Percentiles rank a stretch among this genome's conserved stretches.
phyloP scores from a whole-genome alignment of 2,888 invertebrate species.

The Alloplasta piceator region DNA sequence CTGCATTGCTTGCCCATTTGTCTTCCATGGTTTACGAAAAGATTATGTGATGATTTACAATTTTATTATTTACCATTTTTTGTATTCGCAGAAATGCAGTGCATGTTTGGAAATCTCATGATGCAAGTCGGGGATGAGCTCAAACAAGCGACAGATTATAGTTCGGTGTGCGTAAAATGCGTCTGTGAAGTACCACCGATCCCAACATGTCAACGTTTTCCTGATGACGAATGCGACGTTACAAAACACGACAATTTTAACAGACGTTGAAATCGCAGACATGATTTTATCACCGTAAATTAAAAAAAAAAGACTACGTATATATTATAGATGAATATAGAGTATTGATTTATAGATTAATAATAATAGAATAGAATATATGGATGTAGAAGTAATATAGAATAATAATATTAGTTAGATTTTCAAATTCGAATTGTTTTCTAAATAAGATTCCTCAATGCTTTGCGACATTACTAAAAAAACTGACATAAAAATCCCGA shows the following conservation, averaged over 20 bases:
- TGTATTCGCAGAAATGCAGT: constrained; percentile 53
- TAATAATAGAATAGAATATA: no score
- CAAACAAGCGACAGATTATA: constrained; percentile 68
- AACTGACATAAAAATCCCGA: no score
- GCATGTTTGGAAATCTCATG: constrained; percentile 73
- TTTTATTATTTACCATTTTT: background rate
- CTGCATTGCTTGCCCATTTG: background rate
- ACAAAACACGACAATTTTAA: constrained; percentile 61
- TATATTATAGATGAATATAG: background rate
- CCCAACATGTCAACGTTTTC: constrained; percentile 73
- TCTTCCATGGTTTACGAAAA: background rate
- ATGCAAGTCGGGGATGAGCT: constrained; percentile 74
- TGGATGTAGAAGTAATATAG: constrained; percentile 91
- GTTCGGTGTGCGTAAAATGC: constrained; percentile 73
- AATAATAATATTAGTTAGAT: constrained; percentile 99
- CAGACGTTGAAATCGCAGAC: background rate
- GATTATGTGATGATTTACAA: background rate
- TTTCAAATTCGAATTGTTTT: constrained; percentile 99
- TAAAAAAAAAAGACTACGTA: no score
- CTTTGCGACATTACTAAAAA: no score
- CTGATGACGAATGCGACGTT: constrained; percentile 69
- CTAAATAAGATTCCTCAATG: no score
- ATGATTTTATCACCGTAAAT: no score
- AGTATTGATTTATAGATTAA: background rate
- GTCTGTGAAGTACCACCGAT: constrained; percentile 76